Conservation (phyloP, 2,113 vertebrate species). For the Ranitomeya imitator region DNA sequence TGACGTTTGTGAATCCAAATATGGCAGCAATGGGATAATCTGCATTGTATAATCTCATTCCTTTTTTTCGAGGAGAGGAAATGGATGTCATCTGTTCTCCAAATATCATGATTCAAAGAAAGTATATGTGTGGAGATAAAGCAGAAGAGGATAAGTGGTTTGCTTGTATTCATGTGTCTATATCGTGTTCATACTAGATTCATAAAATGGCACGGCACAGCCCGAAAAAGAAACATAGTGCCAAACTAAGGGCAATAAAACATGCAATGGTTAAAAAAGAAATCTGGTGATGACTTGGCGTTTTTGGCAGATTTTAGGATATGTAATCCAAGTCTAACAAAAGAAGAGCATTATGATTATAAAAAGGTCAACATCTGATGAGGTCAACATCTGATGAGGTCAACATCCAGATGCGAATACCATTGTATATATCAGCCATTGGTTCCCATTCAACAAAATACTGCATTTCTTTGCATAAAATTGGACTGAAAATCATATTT, state of each 20-base stretch:
- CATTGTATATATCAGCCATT: not conserved
- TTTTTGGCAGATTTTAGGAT: not conserved
- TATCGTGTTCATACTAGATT: not conserved
- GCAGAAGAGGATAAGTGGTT: not conserved
- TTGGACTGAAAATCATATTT: too few relatives aligned
- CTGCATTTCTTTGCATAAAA: not conserved
- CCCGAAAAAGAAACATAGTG: not conserved
- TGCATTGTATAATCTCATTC: not conserved
- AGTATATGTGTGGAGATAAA: constrained; percentile 26
- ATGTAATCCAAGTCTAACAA: not conserved
- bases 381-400: not conserved
- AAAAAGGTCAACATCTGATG: not conserved
- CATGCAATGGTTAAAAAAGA: not conserved
- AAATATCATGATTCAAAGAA: not conserved
- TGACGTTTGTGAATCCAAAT: not conserved
- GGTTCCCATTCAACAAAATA: not conserved
- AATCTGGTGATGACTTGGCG: not conserved
- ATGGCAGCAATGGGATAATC: not conserved
- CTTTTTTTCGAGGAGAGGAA: not conserved
- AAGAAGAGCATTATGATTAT: not conserved
- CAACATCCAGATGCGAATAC: not conserved
- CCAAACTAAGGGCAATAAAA: constrained; percentile 27
- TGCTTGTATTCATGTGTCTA: not conserved
- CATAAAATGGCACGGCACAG: not conserved
- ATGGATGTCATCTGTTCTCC: constrained; percentile 11